Evolutionary conservation across 2,113 vertebrate genomes (phyloP).

Genomic region (Hiodon alosoides): DNA sequence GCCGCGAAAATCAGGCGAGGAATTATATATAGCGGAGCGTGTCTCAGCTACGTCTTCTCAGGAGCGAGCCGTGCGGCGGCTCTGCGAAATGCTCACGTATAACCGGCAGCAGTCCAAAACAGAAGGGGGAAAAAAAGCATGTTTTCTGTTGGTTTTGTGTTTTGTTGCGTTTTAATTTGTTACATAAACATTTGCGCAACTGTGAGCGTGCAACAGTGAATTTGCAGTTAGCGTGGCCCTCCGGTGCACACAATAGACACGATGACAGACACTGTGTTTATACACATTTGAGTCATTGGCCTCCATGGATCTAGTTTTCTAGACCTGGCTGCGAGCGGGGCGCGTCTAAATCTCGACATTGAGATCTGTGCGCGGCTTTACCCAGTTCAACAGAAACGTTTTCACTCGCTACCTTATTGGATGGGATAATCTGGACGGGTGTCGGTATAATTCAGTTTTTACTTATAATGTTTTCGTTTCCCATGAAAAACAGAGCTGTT

Average conservation of each 20-base stretch:
- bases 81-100: background rate
- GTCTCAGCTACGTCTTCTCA: constrained; percentile 25
- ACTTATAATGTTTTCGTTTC: no score
- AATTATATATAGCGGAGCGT: constrained; percentile 49
- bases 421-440: no score
- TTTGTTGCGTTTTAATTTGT: constrained; percentile 20
- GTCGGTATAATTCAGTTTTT: no score
- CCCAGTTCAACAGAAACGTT: background rate
- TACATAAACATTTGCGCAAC: constrained; percentile 26
- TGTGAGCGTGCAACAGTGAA: constrained; percentile 8
- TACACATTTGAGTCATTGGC: constrained; percentile 6
- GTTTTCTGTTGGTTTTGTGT: constrained; percentile 24
- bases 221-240: background rate
- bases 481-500: no score
- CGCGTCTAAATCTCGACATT: background rate
- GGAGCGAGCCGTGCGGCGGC: background rate
- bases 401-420: no score
- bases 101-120: constrained; percentile 23
- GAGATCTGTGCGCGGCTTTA: background rate
- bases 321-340: no score
- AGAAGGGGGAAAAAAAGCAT: constrained; percentile 24
- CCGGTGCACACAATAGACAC: constrained; percentile 21
- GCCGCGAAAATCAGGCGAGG: constrained; percentile 32
- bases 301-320: background rate
- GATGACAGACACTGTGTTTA: constrained; percentile 27